Evolutionary conservation across 2,888 invertebrate genomes (phyloP), one percentile per base, ranked within the genome.

Genomic region (Rutpela maculata): DNA sequence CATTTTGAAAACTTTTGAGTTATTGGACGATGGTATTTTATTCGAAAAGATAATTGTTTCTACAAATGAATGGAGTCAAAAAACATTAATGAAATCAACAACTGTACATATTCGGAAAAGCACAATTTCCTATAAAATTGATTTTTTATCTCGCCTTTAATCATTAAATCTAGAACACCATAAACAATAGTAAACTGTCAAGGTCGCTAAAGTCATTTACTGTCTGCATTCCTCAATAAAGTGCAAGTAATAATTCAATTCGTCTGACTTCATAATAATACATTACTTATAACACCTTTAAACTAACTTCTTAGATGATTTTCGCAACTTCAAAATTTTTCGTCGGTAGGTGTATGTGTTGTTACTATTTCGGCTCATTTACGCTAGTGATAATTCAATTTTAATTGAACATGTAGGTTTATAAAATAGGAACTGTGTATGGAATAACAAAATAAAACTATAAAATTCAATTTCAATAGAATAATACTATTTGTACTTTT

Each of bases 211-310:
- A 68, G 68, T 73, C 76, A 43, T 76, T 73, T 76, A 73, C 76
- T 62, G 76, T 76, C 73, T 76, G 65, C 76, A 71, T 67, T 72
- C 71, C 59, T 22, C 59, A 38, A 66, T 68, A 73, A 67, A 68
- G 63, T 76, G 76, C 76, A 76, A 76, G 76, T 76, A 76, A 76
- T 73, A 26, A 1, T 66, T 22, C 43, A 59, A 76, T 59, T 71
- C 67, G 56, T 68, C 69, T 75, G 56, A n/a, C n/a, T n/a, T n/a
- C 72, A 55, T 72, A 9, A 35, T 9, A 70, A 60, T 43, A 43
- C 15, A 35, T 12, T 18, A 70, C 70, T n/a, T 26, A 26, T 26
- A 26, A 26, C 31, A 70, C 59, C 15, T 11, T 38, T 18, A 10
- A 18, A 17, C 1, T 56, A 56, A 59, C 31, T 22, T 22, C 22